Conservation (phyloP, 2,113 vertebrate species). For the Lampris megalopsis region DNA sequence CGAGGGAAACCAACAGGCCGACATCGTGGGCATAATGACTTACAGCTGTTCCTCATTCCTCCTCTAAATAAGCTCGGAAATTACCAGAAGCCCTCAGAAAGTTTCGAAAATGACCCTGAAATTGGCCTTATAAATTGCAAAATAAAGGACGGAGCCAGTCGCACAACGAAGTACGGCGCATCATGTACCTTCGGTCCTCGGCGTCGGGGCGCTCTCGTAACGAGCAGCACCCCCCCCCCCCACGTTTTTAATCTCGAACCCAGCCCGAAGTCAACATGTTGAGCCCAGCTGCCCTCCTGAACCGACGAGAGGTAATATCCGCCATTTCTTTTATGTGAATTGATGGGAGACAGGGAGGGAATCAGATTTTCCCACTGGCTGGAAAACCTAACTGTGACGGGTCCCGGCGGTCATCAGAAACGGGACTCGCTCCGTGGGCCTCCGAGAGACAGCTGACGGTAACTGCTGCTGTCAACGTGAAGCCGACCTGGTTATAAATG, state of each 20-base stretch:
- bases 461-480: slow-evolving; percentile 27
- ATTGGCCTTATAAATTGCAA: not conserved
- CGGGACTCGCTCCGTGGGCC: not conserved
- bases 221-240: no score
- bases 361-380: slow-evolving; percentile 12
- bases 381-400: slow-evolving; percentile 33
- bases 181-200: not conserved
- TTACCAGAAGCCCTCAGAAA: slow-evolving; percentile 12
- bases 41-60: slow-evolving; percentile 25
- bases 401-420: slow-evolving; percentile 53
- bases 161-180: not conserved
- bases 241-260: not conserved
- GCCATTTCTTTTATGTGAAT: not conserved
- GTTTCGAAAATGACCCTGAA: slow-evolving; percentile 5
- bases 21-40: slow-evolving; percentile 6
- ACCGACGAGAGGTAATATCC: not conserved
- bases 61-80: slow-evolving; percentile 18
- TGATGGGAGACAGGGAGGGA: not conserved
- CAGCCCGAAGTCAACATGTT: not conserved
- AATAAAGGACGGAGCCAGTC: not conserved
- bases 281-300: slow-evolving; percentile 1
- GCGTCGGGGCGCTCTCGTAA: no score
- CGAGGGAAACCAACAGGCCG: slow-evolving; percentile 6
- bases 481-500: not conserved
- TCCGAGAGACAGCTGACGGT: slow-evolving; percentile 34